Conservation (phyloP, 2,797 vertebrate species). For the Silurus aristotelis region DNA sequence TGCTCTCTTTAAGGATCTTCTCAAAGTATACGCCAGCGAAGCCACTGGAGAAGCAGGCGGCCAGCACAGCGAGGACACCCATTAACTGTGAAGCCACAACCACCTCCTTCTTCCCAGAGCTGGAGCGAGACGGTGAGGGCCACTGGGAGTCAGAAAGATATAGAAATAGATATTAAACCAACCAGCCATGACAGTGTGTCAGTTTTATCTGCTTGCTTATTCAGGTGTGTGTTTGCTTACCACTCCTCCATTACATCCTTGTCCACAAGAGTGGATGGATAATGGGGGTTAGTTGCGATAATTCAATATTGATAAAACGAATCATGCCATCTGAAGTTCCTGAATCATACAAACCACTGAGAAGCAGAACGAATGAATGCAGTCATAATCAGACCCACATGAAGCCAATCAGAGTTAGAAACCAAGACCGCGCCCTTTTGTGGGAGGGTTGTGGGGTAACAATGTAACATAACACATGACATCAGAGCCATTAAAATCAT, state of each 20-base stretch:
- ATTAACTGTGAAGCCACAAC: constrained; percentile 85
- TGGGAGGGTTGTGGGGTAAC: not conserved
- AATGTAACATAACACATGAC: not conserved
- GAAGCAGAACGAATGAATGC: not conserved
- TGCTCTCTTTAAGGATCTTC: constrained; percentile 97
- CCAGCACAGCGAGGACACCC: constrained; percentile 87
- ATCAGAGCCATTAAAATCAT: not conserved
- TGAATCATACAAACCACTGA: not conserved
- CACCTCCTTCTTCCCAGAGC: constrained; percentile 69
- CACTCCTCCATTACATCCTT: too few relatives aligned
- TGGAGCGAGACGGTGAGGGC: constrained; percentile 81
- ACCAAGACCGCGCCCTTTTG: not conserved
- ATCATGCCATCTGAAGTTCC: not conserved
- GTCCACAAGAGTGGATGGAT: not conserved
- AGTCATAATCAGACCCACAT: not conserved
- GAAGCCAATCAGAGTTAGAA: not conserved
- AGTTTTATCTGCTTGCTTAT: not conserved
- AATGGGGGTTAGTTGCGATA: not conserved
- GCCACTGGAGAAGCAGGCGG: constrained; percentile 94
- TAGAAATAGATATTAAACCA: not conserved
- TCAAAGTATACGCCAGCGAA: constrained; percentile 99
- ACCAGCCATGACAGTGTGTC: too few relatives aligned
- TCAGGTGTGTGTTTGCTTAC: not conserved
- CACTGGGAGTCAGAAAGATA: constrained; percentile 72
- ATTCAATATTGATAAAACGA: not conserved